Evolutionary conservation across 2,797 vertebrate species (phyloP).

Genomic region (Ctenopoma kingsleyae): DNA sequence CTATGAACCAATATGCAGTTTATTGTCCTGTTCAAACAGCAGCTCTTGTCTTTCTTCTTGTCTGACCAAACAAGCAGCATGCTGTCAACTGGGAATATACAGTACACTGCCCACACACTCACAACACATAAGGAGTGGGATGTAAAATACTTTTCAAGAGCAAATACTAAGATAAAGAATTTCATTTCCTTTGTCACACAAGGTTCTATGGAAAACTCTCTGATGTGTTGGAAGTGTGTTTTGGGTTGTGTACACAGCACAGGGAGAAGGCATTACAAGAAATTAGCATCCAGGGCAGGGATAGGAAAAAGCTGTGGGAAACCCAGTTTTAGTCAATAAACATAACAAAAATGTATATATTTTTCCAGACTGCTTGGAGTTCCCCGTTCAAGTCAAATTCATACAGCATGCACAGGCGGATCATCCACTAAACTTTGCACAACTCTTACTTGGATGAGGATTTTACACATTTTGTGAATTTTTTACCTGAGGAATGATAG

Average conservation of each 20-base stretch:
- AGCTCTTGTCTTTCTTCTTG: constrained; percentile 27
- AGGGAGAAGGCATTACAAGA: constrained; percentile 33
- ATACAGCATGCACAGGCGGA: constrained; percentile 83
- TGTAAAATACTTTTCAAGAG: constrained; percentile 3
- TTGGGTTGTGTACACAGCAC: constrained; percentile 38
- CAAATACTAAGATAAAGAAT: constrained; percentile 18
- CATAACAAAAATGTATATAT: constrained; percentile 3
- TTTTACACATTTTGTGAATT: constrained; percentile 88
- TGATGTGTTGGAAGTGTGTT: constrained; percentile 71
- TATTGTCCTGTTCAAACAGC: constrained; percentile 38
- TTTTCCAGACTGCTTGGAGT: constrained; percentile 35
- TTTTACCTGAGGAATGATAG: constrained; percentile 86
- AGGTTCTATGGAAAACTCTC: constrained; percentile 28
- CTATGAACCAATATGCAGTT: constrained; percentile 49
- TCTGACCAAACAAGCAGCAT: constrained; percentile 74
- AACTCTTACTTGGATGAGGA: constrained; percentile 87
- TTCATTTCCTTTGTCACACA: constrained; percentile 6
- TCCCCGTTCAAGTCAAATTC: constrained; percentile 56
- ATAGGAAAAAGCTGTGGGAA: constrained; percentile 26
- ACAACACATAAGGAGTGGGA: constrained; percentile 66
- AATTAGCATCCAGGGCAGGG: constrained; percentile 64
- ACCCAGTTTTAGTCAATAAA: constrained; percentile 35
- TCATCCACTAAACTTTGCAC: constrained; percentile 65
- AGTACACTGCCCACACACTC: constrained; percentile 44
- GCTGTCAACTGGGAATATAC: constrained; percentile 48